These are phyloP conservation scores for Mus pahari DNA, from an alignment of 2,113 vertebrate species.

Conservation along the genomic window DNA sequence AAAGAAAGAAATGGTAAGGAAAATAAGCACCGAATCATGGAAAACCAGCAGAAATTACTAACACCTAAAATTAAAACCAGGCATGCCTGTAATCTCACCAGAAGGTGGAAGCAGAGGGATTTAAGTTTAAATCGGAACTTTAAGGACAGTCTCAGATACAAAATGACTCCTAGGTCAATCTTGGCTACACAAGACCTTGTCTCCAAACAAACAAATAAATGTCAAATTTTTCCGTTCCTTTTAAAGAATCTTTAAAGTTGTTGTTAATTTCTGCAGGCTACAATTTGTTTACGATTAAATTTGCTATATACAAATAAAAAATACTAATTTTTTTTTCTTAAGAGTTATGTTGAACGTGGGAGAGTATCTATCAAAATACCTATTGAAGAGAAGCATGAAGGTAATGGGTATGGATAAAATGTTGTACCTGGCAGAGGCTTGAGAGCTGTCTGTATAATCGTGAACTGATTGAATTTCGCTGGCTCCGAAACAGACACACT, in stretches of 20 bases:
- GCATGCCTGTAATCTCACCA: background rate
- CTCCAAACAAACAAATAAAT: background rate
- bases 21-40: background rate
- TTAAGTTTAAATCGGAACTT: background rate
- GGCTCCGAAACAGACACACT: conserved; percentile 85
- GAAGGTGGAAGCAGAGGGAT: background rate
- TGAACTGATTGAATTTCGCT: conserved; percentile 84
- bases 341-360: background rate
- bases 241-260: background rate
- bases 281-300: conserved; percentile 26
- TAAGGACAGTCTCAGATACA: background rate
- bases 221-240: background rate
- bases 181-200: background rate
- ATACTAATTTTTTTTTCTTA: conserved; percentile 10
- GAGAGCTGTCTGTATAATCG: conserved; percentile 84
- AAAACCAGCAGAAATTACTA: conserved; percentile 1
- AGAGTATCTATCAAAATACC: background rate
- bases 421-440: conserved; percentile 88
- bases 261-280: background rate
- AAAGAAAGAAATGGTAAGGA: conserved; percentile 54
- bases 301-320: conserved; percentile 7
- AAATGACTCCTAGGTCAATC: background rate
- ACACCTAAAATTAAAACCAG: background rate
- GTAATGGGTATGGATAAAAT: conserved; percentile 7
- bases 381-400: background rate